Conservation (phyloP, 2,888 invertebrate genomes). For the Timema cristinae region DNA sequence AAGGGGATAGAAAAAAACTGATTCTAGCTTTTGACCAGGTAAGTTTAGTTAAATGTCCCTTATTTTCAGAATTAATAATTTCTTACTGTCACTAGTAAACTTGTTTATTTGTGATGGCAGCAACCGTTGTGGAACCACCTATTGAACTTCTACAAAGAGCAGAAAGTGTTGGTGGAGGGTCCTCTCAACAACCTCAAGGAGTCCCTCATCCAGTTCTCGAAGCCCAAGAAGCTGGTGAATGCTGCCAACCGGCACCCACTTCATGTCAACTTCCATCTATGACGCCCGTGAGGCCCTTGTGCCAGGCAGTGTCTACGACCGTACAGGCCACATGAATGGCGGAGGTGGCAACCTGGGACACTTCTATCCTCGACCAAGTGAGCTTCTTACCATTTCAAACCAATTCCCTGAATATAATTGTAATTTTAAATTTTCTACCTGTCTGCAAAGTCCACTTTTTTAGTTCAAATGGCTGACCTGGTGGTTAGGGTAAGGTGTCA, state of each 20-base stretch:
- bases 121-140: conserved; percentile 99
- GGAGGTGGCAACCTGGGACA: conserved; percentile 25
- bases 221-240: conserved; percentile 93
- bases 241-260: conserved; percentile 93
- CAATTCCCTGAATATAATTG: no score
- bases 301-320: conserved; percentile 89
- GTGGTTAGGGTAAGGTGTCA: no score
- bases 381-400: no score
- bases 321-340: conserved; percentile 53
- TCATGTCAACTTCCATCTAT: conserved; percentile 96
- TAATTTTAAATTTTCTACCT: no score
- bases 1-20: no score
- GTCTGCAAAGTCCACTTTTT: no score
- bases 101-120: conserved; percentile 36
- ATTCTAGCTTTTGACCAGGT: no score
- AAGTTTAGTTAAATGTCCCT: no score
- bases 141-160: conserved; percentile 95
- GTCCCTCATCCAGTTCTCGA: conserved; percentile 93
- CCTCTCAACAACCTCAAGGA: conserved; percentile 96
- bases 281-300: conserved; percentile 94
- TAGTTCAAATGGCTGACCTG: no score
- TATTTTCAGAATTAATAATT: no score
- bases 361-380: conserved; percentile 27
- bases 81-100: no score
- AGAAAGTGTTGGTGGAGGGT: conserved; percentile 94